A percentile compares a stretch with the other conserved stretches of the same genome.
Conservation (phyloP, 2,113 vertebrate species). For the Cynocephalus volans region DNA sequence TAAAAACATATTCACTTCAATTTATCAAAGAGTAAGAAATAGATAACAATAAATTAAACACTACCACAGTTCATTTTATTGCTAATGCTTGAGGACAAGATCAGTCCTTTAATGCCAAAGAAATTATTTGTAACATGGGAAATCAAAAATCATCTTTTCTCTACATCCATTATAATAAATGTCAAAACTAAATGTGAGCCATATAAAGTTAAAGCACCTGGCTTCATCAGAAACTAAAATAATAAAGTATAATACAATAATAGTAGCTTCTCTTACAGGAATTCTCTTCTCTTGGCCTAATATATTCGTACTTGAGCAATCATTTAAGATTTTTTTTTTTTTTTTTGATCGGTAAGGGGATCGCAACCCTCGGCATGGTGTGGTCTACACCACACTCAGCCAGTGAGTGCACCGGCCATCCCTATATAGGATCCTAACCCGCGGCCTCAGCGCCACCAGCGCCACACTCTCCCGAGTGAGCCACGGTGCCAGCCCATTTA, state of each 20-base stretch:
- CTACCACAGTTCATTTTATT: not conserved
- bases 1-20: not conserved
- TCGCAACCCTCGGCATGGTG: too few species aligned
- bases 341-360: too few species aligned
- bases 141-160: constrained; percentile 23
- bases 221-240: constrained; percentile 46
- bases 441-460: too few species aligned
- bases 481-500: not conserved
- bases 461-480: too few species aligned
- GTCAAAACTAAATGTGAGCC: constrained; percentile 31
- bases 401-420: too few species aligned
- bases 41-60: constrained; percentile 32
- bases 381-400: too few species aligned
- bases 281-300: constrained; percentile 6
- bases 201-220: constrained; percentile 13
- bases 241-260: constrained; percentile 11
- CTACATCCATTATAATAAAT: constrained; percentile 1
- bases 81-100: not conserved
- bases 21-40: constrained; percentile 23
- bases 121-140: constrained; percentile 36
- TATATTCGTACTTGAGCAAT: not conserved
- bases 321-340: not conserved
- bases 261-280: not conserved
- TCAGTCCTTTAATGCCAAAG: constrained; percentile 1
- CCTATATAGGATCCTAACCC: too few species aligned